phyloP scores from a whole-genome alignment of 2,888 invertebrate genomes.

The Epistrophe grossulariae region DNA sequence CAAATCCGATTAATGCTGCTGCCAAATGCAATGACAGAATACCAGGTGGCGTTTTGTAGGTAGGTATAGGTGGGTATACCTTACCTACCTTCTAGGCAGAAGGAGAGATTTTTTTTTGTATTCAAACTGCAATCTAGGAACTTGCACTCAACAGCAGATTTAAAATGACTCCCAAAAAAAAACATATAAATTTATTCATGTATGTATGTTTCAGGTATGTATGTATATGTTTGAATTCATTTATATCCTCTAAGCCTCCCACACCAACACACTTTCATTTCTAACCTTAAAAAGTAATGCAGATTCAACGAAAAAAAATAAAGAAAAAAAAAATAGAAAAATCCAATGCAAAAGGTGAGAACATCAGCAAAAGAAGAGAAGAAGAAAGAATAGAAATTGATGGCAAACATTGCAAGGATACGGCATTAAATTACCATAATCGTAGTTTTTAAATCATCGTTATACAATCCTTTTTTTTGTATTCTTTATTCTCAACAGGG shows the following conservation, averaged over 20 bases:
- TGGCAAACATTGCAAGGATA: constrained; percentile 73
- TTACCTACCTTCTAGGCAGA: not conserved
- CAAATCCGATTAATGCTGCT: constrained; percentile 72
- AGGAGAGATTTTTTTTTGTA: constrained; percentile 43
- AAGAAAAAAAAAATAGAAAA: not conserved
- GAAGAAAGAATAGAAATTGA: constrained; percentile 66
- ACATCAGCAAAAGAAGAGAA: constrained; percentile 53
- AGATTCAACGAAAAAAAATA: constrained; percentile 42
- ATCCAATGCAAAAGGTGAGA: constrained; percentile 57
- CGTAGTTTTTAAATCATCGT: constrained; percentile 70
- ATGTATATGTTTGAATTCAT: constrained; percentile 36
- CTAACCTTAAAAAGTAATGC: constrained; percentile 50
- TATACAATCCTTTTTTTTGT: constrained; percentile 51
- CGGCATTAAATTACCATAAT: constrained; percentile 50
- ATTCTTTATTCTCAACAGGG: not conserved
- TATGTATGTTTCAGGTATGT: too few species aligned
- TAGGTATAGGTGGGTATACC: not conserved
- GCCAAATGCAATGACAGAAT: constrained; percentile 70
- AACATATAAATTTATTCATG: not conserved
- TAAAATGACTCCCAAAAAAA: constrained; percentile 18
- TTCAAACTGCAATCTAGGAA: constrained; percentile 59
- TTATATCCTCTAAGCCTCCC: constrained; percentile 41
- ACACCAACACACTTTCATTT: constrained; percentile 6
- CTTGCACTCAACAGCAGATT: constrained; percentile 60
- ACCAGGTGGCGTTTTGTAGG: not conserved